Evolutionary conservation across 1,140 invertebrate genomes (phyloP).

Genomic region (Camponotus pennsylvanicus): DNA sequence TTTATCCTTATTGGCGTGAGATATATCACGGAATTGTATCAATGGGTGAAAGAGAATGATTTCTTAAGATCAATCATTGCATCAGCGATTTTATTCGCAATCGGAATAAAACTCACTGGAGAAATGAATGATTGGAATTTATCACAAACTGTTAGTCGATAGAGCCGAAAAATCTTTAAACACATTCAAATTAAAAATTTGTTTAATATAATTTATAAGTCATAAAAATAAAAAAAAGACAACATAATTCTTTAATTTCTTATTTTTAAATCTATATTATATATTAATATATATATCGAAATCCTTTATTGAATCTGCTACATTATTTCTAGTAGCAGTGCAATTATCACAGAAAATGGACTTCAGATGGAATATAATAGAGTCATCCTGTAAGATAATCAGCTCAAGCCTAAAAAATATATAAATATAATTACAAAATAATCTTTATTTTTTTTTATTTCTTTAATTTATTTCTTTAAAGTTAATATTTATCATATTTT

Average conservation of each 20-base stretch:
- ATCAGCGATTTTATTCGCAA: constrained; percentile 26
- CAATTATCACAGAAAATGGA: background rate
- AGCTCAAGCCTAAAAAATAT: background rate
- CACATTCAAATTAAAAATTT: background rate
- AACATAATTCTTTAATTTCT: too few relatives aligned
- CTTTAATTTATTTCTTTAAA: constrained; percentile 1
- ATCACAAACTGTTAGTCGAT: background rate
- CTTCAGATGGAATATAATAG: too few relatives aligned
- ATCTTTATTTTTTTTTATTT: background rate
- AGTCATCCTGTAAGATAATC: background rate
- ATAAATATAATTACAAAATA: background rate
- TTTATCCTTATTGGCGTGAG: background rate
- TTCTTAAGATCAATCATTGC: background rate
- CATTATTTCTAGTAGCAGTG: background rate
- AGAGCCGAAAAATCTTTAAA: background rate
- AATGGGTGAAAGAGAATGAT: constrained; percentile 13
- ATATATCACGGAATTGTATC: background rate
- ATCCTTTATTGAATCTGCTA: background rate
- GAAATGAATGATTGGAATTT: constrained; percentile 20
- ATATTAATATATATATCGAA: background rate
- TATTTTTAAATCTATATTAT: background rate
- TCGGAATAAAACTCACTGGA: constrained; percentile 1
- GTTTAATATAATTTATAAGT: background rate
- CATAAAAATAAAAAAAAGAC: too few relatives aligned
- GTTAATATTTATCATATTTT: too few relatives aligned